A percentile compares a stretch with the other conserved stretches of the same genome.
Evolutionary conservation across 2,888 invertebrate genomes (phyloP).

Genomic region (Himalopsyche anomala): DNA sequence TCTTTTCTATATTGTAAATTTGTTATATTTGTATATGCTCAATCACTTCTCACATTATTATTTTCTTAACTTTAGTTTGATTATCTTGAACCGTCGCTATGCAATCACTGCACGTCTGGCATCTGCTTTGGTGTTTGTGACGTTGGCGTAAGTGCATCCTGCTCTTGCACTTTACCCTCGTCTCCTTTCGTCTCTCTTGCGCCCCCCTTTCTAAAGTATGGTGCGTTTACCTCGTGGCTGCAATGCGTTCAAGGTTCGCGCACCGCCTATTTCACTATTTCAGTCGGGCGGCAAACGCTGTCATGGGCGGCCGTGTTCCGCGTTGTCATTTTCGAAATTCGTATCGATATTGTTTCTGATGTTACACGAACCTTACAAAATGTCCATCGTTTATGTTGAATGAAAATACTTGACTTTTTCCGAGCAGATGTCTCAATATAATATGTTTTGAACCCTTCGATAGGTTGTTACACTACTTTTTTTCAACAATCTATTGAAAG

Average conservation of each 20-base stretch:
- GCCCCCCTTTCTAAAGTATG: constrained; percentile 48
- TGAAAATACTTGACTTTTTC: too few relatives aligned
- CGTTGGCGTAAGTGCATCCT: constrained; percentile 63
- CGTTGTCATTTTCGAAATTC: background rate
- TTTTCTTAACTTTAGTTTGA: background rate
- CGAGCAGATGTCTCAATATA: too few relatives aligned
- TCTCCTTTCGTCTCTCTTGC: constrained; percentile 47
- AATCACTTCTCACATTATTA: too few relatives aligned
- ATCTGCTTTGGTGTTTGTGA: constrained; percentile 50
- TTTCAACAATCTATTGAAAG: too few relatives aligned
- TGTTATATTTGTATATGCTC: too few relatives aligned
- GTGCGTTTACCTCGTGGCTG: constrained; percentile 63
- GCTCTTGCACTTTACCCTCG: constrained; percentile 60
- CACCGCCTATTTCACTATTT: constrained; percentile 52
- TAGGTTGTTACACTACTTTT: too few relatives aligned
- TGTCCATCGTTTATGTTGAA: constrained; percentile 11
- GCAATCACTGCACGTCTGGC: constrained; percentile 29
- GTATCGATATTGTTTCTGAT: constrained; percentile 7
- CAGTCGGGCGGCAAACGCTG: constrained; percentile 55
- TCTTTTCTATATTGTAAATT: too few relatives aligned
- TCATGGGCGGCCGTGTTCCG: background rate
- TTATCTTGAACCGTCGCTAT: constrained; percentile 1
- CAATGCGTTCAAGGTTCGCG: constrained; percentile 59
- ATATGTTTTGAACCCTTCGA: too few relatives aligned
- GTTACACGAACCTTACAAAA: constrained; percentile 25